phyloP scores from a whole-genome alignment of 2,888 invertebrate species.

The Cataglyphis altisquamis region DNA sequence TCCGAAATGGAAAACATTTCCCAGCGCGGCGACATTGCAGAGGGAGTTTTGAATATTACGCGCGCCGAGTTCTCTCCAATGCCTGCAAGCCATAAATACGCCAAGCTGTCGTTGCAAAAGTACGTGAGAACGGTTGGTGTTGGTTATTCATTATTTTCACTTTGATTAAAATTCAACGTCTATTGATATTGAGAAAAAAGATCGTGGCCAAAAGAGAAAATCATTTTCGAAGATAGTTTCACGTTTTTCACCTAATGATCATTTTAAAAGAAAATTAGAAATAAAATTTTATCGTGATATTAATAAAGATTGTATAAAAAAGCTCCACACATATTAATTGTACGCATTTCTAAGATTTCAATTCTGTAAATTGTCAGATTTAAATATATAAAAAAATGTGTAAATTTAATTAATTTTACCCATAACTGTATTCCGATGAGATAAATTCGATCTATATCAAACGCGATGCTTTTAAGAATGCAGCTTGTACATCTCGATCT shows the following conservation, averaged over 20 bases:
- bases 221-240: background rate
- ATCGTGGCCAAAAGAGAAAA: background rate
- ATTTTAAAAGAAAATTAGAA: background rate
- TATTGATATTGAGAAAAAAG: background rate
- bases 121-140: background rate
- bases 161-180: background rate
- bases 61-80: background rate
- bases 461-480: constrained; percentile 11
- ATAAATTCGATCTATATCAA: constrained; percentile 20
- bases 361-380: background rate
- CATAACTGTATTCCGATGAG: background rate
- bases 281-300: background rate
- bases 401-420: background rate
- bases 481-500: constrained; percentile 10
- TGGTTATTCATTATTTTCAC: background rate
- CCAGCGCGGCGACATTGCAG: constrained; percentile 15
- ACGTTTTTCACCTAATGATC: background rate
- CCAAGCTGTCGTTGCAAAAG: background rate
- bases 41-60: constrained; percentile 34
- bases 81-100: constrained; percentile 25
- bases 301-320: background rate
- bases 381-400: background rate
- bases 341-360: background rate
- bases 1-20: constrained; percentile 47
- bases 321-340: background rate